Percentiles rank a stretch among this genome's conserved stretches.
Evolutionary conservation across 2,113 vertebrate species (phyloP).

Genomic region (Ovis aries): DNA sequence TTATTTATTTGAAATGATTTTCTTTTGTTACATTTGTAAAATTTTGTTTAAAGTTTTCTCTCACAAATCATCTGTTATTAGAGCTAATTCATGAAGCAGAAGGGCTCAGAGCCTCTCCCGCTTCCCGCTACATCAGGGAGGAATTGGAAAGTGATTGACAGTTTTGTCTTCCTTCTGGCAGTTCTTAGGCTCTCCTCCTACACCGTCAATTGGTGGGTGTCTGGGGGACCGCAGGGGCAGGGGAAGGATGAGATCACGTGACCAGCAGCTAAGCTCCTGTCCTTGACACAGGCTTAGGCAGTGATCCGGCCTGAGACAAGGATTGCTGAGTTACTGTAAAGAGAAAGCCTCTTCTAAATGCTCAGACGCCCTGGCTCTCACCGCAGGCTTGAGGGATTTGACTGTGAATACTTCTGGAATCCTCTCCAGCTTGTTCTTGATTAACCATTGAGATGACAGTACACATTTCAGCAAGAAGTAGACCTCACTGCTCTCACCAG

Average conservation of each 20-base stretch:
- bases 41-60: too few relatives aligned
- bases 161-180: background rate
- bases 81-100: background rate
- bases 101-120: background rate
- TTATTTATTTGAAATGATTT: too few relatives aligned
- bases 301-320: slow-evolving; percentile 47
- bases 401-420: background rate
- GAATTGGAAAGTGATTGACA: background rate
- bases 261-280: slow-evolving; percentile 1
- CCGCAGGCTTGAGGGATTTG: background rate
- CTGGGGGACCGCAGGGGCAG: background rate
- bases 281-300: slow-evolving; percentile 47
- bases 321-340: background rate
- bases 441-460: background rate
- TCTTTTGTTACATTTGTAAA: too few relatives aligned
- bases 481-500: background rate
- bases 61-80: too few relatives aligned
- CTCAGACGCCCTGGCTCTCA: background rate
- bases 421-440: background rate
- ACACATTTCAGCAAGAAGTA: background rate
- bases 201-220: background rate
- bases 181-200: background rate
- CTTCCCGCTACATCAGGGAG: background rate
- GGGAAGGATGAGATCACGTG: background rate
- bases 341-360: slow-evolving; percentile 47